Evolutionary conservation across 2,888 invertebrate species (phyloP), one percentile per base, ranked within the genome.

Genomic region (Cacoxenus indagator): DNA sequence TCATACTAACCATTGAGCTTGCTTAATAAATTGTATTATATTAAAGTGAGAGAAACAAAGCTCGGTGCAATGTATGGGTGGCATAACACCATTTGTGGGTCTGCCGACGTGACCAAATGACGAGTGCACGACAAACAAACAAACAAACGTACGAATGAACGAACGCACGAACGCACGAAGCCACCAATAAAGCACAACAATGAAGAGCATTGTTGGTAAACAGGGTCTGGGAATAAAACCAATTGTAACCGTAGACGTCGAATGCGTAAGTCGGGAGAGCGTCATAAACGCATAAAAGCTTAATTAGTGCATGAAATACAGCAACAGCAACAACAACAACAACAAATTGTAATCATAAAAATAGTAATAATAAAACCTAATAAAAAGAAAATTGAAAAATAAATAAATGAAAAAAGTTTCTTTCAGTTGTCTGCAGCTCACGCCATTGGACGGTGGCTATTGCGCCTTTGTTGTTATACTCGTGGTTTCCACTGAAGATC

Each of bases 251-350:
- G 9, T 6, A 31, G 31, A 31, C 31, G 31, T 6, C 9, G 31
- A 31, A 31, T 9, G 31, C 5, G 8, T 19, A 17, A 4, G 17
- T n/a, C 31, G 17, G 11, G 8, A 24, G 51, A 11, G 51, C 17
- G 31, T 29, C 24, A 65, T 65, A 54, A 65, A 48, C 59, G 48
- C 27, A 61, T 67, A 48, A 61, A 67, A 67, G 59, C 59, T 67
- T 67, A 67, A 67, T 67, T 67, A 67, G 67, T 67, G 67, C 67
- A 67, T 51, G 61, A 51, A 43, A 55, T 51, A n/a, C n/a, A n/a
- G n/a, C n/a, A n/a, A n/a, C n/a, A n/a, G n/a, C n/a, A n/a, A n/a
- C n/a, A n/a, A n/a, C n/a, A n/a, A n/a, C n/a, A n/a, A n/a, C n/a
- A n/a, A n/a, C n/a, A n/a, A n/a, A n/a, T n/a, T n/a, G n/a, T n/a